Base-by-base conservation (phyloP, 2,888 invertebrate genomes). In the Argyresthia albistria region DNA sequence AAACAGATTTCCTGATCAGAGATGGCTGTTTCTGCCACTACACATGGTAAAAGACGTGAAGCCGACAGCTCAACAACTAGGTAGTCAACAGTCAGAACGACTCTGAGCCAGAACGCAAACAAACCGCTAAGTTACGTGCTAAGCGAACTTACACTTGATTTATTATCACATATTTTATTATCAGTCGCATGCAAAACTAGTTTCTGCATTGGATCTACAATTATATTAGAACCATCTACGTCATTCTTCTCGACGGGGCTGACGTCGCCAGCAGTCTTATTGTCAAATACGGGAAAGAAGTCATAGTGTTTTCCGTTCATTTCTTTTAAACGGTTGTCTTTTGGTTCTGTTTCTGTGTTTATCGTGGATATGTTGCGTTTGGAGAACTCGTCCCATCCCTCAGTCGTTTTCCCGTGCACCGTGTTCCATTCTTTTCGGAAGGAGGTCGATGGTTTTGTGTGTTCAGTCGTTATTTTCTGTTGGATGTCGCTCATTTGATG, bases 151-250 rank as follows among this genome's bases (percentile, higher is more conserved):
- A 86, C 79, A 77, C 80, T 84, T 70, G 77, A 68, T 59, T 81
- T 83, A 80, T 76, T 87, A 87, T 87, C 87, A 87, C 87, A 87
- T 78, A 82, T 73, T 73, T 81, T 80, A 69, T 80, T 87, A 80
- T 87, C 87, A 86, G 87, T 87, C 87, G 86, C 72, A 73, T 78
- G 83, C 82, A 87, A 73, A 74, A 78, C 80, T 80, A 87, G 54
- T 62, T 87, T 84, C 77, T 83, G 88, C 87, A 87, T 82, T 76
- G 88, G 78, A 69, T 87, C 83, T 83, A 87, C 62, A 69, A 87
- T 82, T 70, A 83, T 74, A 70, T 81, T 80, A 78, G 80, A 75
- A 74, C 73, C 77, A 59, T 80, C 82, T 55, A 80, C 79, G 53
- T 67, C 70, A 57, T 65, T 61, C 35, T 39, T 3, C 3, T 39